Base-by-base conservation (phyloP, 2,113 vertebrate species). In the Tricholaema leucomelas region DNA sequence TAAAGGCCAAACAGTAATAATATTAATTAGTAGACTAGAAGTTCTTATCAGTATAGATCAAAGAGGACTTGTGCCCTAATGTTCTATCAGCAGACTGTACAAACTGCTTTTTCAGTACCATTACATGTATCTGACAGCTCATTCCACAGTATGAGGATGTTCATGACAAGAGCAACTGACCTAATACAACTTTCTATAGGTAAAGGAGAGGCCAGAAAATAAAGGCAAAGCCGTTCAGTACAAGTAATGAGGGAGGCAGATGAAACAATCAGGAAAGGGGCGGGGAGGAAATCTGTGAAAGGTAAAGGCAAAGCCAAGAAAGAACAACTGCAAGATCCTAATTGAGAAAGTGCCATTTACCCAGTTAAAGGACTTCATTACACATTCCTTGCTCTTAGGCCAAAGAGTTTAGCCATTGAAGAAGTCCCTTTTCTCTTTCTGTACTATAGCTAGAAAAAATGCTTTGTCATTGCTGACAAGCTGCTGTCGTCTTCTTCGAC, bases 381-480 rank as follows among this genome's bases (percentile, higher is more conserved):
- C 25, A 76, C 11, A 69, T 31, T 73, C 33, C 23, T 63, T 69
- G 46, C 31, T 72, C 18, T 69, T 60, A 58, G 50, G 54, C 50
- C 33, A 55, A 77, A 31, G 15, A 69, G 15, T 19, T 91, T 78
- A 94, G 65, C n/a, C 30, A 40, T 6, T 72, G 48, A 81, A 88
- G 33, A 40, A 59, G 33, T 28, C 60, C 67, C 56, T 93, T 80
- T 84, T 35, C 50, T 83, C 38, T 44, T 81, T 63, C 33, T 56
- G 8, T 55, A 33, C 33, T 61, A 65, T 4, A 63, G 65, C 61
- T 84, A 71, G 25, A 83, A 85, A 63, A 31, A 74, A 25, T 59
- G 80, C 92, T 83, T 72, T 55, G 40, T 80, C 86, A 91, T 5
- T 94, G 76, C 65, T 87, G 67, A 82, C 64, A 76, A 87, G 42